A percentile compares a stretch with the other conserved stretches of the same genome.
These are phyloP conservation scores for Diaperis boleti DNA, from an alignment of 2,888 invertebrate species.

Conservation along the genomic window DNA sequence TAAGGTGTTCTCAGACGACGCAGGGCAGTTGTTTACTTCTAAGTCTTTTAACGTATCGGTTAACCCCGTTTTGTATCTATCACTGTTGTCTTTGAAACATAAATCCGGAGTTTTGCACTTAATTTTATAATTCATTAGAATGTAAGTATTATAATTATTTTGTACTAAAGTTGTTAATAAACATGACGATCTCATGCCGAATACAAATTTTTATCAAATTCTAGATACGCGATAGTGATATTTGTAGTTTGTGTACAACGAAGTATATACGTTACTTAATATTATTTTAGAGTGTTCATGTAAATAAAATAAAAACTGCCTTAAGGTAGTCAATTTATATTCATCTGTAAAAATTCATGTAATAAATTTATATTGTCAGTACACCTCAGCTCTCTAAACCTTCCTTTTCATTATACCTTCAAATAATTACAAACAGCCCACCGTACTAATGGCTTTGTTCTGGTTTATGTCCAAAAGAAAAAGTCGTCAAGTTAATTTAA, in stretches of 20 bases:
- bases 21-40: too few relatives aligned
- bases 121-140: slow-evolving; percentile 23
- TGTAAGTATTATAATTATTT: slow-evolving; percentile 37
- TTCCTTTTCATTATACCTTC: too few relatives aligned
- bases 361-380: slow-evolving; percentile 44
- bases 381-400: too few relatives aligned
- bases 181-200: slow-evolving; percentile 45
- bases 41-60: too few relatives aligned
- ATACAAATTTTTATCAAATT: slow-evolving; percentile 43
- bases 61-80: too few relatives aligned
- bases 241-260: slow-evolving; percentile 42
- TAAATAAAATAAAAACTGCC: slow-evolving; percentile 43
- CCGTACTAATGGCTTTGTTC: slow-evolving; percentile 4
- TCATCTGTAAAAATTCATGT: slow-evolving; percentile 42
- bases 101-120: slow-evolving; percentile 8
- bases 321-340: slow-evolving; percentile 46
- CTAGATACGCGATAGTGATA: slow-evolving; percentile 37
- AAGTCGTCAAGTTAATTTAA: slow-evolving; percentile 21
- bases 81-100: slow-evolving; percentile 1
- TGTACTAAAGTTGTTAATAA: slow-evolving; percentile 39
- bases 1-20: too few relatives aligned
- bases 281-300: slow-evolving; percentile 39
- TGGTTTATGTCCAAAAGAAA: slow-evolving; percentile 1
- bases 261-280: slow-evolving; percentile 29
- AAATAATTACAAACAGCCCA: background rate